Conservation (phyloP, 2,888 invertebrate species). For the Cactoblastis cactorum region DNA sequence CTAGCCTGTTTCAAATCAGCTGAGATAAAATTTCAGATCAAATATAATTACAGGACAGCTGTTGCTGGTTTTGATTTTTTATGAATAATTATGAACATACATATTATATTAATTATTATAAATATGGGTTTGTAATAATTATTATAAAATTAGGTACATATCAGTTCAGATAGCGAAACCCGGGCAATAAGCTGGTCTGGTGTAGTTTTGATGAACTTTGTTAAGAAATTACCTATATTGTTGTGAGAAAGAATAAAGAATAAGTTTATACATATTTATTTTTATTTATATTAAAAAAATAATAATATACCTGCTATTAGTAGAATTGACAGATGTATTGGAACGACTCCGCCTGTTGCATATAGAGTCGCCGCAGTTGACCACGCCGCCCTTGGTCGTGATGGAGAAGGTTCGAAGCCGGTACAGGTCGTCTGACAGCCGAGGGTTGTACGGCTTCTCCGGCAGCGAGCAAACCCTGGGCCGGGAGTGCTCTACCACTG, state of each 20-base stretch:
- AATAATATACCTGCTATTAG: constrained; percentile 83
- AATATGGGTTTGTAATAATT: too few relatives aligned
- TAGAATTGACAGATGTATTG: constrained; percentile 93
- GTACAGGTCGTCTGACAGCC: constrained; percentile 90
- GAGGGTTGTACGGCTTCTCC: constrained; percentile 92
- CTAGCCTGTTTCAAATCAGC: background rate
- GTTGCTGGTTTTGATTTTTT: too few relatives aligned
- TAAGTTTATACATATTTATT: too few relatives aligned
- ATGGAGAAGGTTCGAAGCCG: constrained; percentile 91
- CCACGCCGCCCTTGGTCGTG: constrained; percentile 91
- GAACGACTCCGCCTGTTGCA: constrained; percentile 91
- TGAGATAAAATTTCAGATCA: background rate
- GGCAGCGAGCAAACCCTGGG: constrained; percentile 92
- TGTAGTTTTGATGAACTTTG: too few relatives aligned
- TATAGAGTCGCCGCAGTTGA: constrained; percentile 94
- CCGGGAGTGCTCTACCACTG: constrained; percentile 90
- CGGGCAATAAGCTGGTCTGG: too few relatives aligned
- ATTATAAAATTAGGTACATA: too few relatives aligned
- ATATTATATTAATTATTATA: too few relatives aligned
- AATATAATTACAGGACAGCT: too few relatives aligned
- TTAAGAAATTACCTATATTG: too few relatives aligned
- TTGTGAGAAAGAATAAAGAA: too few relatives aligned
- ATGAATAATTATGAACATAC: too few relatives aligned
- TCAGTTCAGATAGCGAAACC: too few relatives aligned
- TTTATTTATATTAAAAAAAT: constrained; percentile 34